These are phyloP conservation scores for Myiagra hebetior DNA, from an alignment of 2,113 vertebrate genomes.

Conservation along the genomic window DNA sequence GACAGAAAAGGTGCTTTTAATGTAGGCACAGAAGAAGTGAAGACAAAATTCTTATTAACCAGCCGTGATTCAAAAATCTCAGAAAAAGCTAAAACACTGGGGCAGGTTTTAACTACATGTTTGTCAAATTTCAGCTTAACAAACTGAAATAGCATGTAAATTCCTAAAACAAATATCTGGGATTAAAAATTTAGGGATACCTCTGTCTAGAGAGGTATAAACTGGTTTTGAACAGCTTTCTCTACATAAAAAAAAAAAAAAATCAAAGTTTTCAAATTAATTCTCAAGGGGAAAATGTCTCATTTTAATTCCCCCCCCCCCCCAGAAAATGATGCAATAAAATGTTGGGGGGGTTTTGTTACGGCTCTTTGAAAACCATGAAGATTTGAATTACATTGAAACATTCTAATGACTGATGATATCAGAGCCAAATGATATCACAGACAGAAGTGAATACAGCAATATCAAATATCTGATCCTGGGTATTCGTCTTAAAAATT, in stretches of 20 bases:
- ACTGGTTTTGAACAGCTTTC: neutral
- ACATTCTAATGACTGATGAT: neutral
- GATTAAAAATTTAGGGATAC: neutral
- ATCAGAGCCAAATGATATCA: neutral
- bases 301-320: neutral
- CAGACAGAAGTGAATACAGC: neutral
- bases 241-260: neutral
- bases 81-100: neutral
- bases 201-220: neutral
- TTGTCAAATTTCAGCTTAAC: neutral
- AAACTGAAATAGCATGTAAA: neutral
- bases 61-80: neutral
- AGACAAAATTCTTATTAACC: neutral
- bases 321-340: neutral
- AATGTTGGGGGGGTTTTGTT: neutral
- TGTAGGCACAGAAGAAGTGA: neutral
- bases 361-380: neutral
- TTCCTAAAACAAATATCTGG: neutral
- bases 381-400: neutral
- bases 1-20: conserved; percentile 28
- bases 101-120: neutral
- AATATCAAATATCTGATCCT: neutral
- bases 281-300: neutral
- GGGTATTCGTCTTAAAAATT: neutral
- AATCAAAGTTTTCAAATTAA: neutral